A percentile compares a stretch with the other conserved stretches of the same genome.
Conservation (phyloP, 2,113 vertebrate genomes). For the Strix aluco region DNA sequence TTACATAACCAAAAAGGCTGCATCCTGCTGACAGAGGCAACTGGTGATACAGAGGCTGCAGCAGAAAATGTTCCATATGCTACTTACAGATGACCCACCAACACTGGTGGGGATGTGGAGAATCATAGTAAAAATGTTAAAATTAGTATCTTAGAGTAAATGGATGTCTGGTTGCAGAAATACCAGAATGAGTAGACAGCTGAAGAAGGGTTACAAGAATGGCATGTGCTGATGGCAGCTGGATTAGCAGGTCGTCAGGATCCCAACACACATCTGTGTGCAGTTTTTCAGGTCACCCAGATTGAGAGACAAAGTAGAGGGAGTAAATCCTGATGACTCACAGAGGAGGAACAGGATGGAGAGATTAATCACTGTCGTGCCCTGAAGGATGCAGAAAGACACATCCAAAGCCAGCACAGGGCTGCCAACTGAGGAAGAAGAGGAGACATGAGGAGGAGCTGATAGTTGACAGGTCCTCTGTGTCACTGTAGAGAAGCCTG, state of each 20-base stretch:
- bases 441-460: not conserved
- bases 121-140: not conserved
- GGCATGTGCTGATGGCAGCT: not conserved
- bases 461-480: not conserved
- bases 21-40: not conserved
- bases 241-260: not conserved
- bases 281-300: not conserved
- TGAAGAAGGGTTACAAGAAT: not conserved
- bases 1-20: not conserved
- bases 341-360: not conserved
- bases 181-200: not conserved
- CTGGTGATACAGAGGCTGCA: not conserved
- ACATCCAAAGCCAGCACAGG: not conserved
- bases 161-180: not conserved
- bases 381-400: not conserved
- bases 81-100: not conserved
- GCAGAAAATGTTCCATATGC: not conserved
- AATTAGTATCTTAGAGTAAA: not conserved
- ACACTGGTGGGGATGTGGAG: not conserved
- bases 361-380: not conserved
- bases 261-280: not conserved
- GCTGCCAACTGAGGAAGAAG: not conserved
- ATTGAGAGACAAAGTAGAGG: not conserved
- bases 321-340: constrained; percentile 6
- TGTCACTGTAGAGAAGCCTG: not conserved